Evolutionary conservation across 2,888 invertebrate species (phyloP), one percentile per base, ranked within the genome.

Genomic region (Gastracanthus pulcherrimus): DNA sequence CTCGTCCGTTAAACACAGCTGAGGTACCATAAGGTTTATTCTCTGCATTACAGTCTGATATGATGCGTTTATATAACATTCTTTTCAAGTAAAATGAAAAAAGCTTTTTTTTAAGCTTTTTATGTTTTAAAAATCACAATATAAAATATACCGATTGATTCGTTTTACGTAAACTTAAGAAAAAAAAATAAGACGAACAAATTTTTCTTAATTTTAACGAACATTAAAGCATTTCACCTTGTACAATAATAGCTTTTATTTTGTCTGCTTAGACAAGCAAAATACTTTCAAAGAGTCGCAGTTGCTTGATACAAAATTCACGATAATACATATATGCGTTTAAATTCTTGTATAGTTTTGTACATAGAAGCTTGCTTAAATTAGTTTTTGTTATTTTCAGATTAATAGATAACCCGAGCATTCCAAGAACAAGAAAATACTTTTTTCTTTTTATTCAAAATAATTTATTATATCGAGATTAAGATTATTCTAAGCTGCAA

Each of bases 361-460:
- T 19, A 66, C 16, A 34, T n/a, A 38, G 13, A 48, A 51, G n/a
- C 29, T 67, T 38, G 23, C 70, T 41, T 67, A 31, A 72, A 29
- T 58, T 66, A n/a, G 6, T 60, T 13, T 9, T 41, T 23, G 16
- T 41, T 2, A 16, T 41, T 51, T 48, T 48, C 19, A 48, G 48
- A 51, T 51, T 9, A n/a, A n/a, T n/a, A n/a, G n/a, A 31, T 51
- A 19, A n/a, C 23, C 23, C 51, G 19, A 51, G 23, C 51, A 62
- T 69, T n/a, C 29, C 0, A 26, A 77, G 4, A 48, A 7, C 23
- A 78, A 60, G 38, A 74, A 58, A 66, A 64, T 69, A 60, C 36
- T 55, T 55, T n/a, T n/a, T n/a, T 66, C 26, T 58, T 76, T 48
- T 51, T 76, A 62, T 13, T 41, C n/a, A 58, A 72, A 72, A 72